Evolutionary conservation across 2,797 vertebrate genomes (phyloP).

Genomic region (Lycodopsis pacificus): DNA sequence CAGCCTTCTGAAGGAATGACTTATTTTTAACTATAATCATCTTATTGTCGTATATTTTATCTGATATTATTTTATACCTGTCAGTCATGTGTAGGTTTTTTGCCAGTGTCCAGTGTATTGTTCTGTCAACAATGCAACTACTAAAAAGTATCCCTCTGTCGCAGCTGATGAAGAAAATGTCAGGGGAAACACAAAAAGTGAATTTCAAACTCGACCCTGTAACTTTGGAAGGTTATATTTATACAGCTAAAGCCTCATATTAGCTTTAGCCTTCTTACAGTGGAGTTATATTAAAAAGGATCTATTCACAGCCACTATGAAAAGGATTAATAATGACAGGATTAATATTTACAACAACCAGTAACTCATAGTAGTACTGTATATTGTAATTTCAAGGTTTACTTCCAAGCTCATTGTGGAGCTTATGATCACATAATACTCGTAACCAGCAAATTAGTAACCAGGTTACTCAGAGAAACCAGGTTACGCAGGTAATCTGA

Average conservation of each 20-base stretch:
- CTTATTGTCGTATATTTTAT: not conserved
- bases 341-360: not conserved
- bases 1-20: not conserved
- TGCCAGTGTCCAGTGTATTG: not conserved
- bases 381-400: not conserved
- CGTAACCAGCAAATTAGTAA: not conserved
- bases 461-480: not conserved
- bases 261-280: not conserved
- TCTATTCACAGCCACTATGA: not conserved
- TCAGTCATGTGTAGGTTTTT: not conserved
- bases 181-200: no score
- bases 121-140: not conserved
- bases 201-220: not conserved
- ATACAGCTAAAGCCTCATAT: not conserved
- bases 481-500: not conserved
- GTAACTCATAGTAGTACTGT: not conserved
- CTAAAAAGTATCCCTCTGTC: not conserved
- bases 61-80: not conserved
- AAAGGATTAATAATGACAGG: no score
- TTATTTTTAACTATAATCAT: not conserved
- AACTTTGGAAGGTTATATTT: not conserved
- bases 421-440: not conserved
- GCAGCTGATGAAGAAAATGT: not conserved
- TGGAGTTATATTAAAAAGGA: not conserved
- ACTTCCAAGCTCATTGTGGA: not conserved